phyloP scores from a whole-genome alignment of 1,140 invertebrate species.

The Brachionus sp. region DNA sequence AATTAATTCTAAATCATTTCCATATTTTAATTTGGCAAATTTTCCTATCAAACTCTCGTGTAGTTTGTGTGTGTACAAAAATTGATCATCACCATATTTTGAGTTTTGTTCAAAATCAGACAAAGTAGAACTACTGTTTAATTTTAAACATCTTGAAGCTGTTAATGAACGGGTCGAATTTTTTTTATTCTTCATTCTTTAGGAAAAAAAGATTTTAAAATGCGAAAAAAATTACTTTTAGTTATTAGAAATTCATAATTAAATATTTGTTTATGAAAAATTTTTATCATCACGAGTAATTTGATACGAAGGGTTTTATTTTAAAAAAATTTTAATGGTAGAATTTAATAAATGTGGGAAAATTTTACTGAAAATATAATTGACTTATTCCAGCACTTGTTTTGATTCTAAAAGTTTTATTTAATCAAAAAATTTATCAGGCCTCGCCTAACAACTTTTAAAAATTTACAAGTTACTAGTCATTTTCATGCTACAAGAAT shows the following conservation, averaged over 20 bases:
- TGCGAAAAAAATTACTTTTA: too few species aligned
- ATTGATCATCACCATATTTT: background rate
- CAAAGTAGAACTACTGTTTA: background rate
- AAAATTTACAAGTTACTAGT: background rate
- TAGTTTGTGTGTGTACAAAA: background rate
- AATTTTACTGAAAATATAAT: background rate
- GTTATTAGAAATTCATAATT: background rate
- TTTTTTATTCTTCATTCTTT: background rate
- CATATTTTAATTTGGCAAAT: constrained; percentile 25
- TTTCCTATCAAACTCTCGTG: background rate
- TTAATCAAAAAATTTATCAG: background rate
- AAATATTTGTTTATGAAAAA: background rate
- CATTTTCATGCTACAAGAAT: background rate
- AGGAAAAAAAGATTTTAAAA: too few species aligned
- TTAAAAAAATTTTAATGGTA: background rate
- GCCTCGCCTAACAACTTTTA: background rate
- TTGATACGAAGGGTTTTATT: background rate
- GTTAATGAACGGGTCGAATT: too few species aligned
- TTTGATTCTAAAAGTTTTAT: background rate
- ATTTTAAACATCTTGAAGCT: too few species aligned
- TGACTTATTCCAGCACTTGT: background rate
- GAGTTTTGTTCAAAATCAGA: background rate
- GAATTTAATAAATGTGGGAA: background rate
- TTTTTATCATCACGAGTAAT: background rate
- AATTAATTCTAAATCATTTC: constrained; percentile 2